Percentiles rank a stretch among this genome's conserved stretches.
Conservation (phyloP, 2,113 vertebrate species). For the Uropsilus gracilis region DNA sequence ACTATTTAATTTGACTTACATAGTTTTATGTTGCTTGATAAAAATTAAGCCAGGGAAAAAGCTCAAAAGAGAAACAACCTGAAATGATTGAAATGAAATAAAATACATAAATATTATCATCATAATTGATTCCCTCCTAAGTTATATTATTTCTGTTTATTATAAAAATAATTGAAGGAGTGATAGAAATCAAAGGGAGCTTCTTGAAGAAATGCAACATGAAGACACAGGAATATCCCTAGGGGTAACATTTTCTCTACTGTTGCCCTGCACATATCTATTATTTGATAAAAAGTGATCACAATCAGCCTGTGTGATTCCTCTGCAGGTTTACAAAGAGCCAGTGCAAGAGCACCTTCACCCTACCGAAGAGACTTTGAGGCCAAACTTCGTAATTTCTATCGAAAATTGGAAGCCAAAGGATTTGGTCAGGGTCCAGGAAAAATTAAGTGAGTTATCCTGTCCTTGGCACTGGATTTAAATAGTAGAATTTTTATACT, state of each 20-base stretch:
- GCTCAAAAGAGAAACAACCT: background rate
- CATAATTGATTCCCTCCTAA: background rate
- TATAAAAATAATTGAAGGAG: background rate
- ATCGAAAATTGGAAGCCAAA: constrained; percentile 98
- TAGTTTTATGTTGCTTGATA: background rate
- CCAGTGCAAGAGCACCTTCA: constrained; percentile 94
- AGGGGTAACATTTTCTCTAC: background rate
- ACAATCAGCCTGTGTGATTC: constrained; percentile 34
- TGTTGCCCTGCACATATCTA: fast-evolving
- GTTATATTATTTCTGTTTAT: background rate
- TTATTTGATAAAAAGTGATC: background rate
- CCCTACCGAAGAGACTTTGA: constrained; percentile 99
- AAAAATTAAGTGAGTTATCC: constrained; percentile 96
- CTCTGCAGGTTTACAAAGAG: constrained; percentile 92
- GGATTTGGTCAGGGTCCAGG: constrained; percentile 98
- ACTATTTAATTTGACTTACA: background rate
- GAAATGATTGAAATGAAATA: background rate
- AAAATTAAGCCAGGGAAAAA: background rate
- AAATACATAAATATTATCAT: background rate
- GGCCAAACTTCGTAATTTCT: constrained; percentile 98
- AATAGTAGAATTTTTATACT: background rate
- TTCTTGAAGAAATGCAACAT: background rate
- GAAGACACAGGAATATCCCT: background rate
- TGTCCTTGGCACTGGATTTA: background rate
- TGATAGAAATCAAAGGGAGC: background rate